Conservation (phyloP, 2,113 vertebrate genomes). For the Pheucticus melanocephalus region DNA sequence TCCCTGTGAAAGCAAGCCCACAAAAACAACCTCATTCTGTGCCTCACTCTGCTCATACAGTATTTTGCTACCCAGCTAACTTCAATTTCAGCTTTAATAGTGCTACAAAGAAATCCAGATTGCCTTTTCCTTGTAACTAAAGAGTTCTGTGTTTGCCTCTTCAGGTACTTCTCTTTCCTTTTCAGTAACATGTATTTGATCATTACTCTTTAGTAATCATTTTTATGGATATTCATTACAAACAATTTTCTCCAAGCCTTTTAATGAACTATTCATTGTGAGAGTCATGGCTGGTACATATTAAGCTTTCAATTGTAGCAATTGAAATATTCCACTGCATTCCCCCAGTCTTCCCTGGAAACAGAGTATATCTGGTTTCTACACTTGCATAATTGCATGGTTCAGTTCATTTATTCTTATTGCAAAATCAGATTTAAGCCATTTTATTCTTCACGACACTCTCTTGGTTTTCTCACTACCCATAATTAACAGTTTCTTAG, state of each 20-base stretch:
- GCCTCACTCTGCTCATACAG: neutral
- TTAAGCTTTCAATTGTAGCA: neutral
- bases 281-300: neutral
- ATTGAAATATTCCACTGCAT: neutral
- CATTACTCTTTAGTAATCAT: neutral
- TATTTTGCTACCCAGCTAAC: neutral
- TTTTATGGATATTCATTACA: neutral
- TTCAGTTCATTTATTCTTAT: neutral
- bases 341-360: neutral
- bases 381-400: neutral
- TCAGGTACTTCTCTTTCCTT: neutral
- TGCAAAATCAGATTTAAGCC: neutral
- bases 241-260: neutral
- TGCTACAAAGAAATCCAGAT: neutral
- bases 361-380: neutral
- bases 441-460: neutral
- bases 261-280: neutral
- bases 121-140: neutral
- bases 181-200: neutral
- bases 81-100: neutral
- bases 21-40: neutral
- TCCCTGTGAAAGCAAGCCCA: neutral
- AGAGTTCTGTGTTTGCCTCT: neutral
- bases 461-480: neutral
- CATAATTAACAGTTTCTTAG: slow-evolving; percentile 8